Evolutionary conservation across 2,888 invertebrate species (phyloP), one percentile per base, ranked within the genome.

Genomic region (Orthonevra nobilis): DNA sequence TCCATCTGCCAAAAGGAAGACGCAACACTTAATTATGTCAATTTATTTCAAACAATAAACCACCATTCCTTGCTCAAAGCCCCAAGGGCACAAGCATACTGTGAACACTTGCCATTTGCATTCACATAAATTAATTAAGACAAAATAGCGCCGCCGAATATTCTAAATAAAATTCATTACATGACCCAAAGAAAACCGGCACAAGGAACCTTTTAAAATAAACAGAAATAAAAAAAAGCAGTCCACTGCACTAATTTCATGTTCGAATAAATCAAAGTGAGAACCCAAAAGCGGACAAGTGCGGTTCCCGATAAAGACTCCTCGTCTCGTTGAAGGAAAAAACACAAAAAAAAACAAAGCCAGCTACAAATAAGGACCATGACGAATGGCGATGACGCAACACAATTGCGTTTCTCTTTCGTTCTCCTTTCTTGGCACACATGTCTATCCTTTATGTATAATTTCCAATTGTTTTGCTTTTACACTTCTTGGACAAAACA

Each of bases 201-300:
- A n/a, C n/a, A n/a, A n/a, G n/a, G n/a, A n/a, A n/a, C n/a, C n/a
- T n/a, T 23, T 46, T 12, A 46, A 30, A 12, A 32, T 2, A 10
- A 12, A 36, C 2, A 10, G 7, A 28, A 23, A 5, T 10, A 1
- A n/a, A n/a, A 20, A 64, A 36, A 36, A 44, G 46, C 5, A 5
- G 46, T 17, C 17, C 5, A 34, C n/a, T 58, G 46, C 52, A 72
- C 52, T 60, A 60, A 60, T 50, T 60, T 77, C 60, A 46, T 66
- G 77, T 72, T 60, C 32, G 17, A 66, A 72, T 77, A 77, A 77
- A 77, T 77, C 77, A 77, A n/a, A 66, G 64, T 20, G 48, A 38
- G 64, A 58, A 46, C 56, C 19, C 19, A 58, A 64, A n/a, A 70
- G 61, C 52, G 58, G 72, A 70, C 63, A 70, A 64, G 52, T 58